Percentiles rank a stretch among this genome's conserved stretches.
Evolutionary conservation across 2,888 invertebrate species (phyloP).

Genomic region (Hirtodrosophila confusa): DNA sequence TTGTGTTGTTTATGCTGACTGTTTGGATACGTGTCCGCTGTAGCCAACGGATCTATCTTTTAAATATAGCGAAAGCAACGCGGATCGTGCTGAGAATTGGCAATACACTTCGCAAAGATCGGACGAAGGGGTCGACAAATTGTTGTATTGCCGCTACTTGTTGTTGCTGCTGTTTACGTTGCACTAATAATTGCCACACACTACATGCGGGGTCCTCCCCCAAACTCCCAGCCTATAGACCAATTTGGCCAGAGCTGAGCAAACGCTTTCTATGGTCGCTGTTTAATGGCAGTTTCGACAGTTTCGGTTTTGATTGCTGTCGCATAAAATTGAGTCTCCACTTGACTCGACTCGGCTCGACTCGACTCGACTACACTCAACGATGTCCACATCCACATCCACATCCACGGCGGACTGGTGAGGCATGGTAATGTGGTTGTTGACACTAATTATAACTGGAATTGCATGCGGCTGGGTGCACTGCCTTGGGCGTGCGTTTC

Average conservation of each 20-base stretch:
- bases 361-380: neutral
- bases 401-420: slow-evolving; percentile 22
- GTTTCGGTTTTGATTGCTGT: slow-evolving; percentile 71
- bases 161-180: slow-evolving; percentile 4
- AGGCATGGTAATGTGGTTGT: slow-evolving; percentile 75
- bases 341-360: neutral
- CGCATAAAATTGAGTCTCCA: slow-evolving; percentile 33
- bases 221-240: slow-evolving; percentile 22
- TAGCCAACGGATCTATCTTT: slow-evolving; percentile 11
- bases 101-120: slow-evolving; percentile 24
- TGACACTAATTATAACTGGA: slow-evolving; percentile 80
- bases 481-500: slow-evolving; percentile 46
- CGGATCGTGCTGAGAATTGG: slow-evolving; percentile 64
- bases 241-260: slow-evolving; percentile 35
- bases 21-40: neutral
- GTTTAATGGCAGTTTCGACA: slow-evolving; percentile 72
- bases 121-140: slow-evolving; percentile 8
- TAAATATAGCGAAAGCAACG: slow-evolving; percentile 65
- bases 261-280: slow-evolving; percentile 48
- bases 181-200: slow-evolving; percentile 13
- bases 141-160: neutral
- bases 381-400: slow-evolving; percentile 13
- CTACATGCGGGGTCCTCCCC: slow-evolving; percentile 35
- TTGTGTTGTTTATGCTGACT: slow-evolving; percentile 33
- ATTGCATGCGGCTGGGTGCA: slow-evolving; percentile 52